Evolutionary conservation across 2,113 vertebrate species (phyloP).

Genomic region (Saccopteryx leptura): DNA sequence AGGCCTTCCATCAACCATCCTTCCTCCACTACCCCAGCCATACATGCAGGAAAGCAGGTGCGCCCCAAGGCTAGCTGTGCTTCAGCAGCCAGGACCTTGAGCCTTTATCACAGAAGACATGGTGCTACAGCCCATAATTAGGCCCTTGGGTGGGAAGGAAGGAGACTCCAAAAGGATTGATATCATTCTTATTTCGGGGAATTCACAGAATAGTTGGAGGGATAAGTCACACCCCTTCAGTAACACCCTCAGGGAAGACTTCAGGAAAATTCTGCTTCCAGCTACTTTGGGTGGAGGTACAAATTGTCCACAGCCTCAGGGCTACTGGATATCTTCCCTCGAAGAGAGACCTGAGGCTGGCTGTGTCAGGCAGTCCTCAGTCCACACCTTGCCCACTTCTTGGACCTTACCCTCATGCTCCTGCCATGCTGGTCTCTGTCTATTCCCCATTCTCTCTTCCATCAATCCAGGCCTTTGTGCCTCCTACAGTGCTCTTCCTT

Average conservation of each 20-base stretch:
- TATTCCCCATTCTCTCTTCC: not conserved
- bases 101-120: not conserved
- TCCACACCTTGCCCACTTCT: not conserved
- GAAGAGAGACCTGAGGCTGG: not conserved
- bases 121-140: not conserved
- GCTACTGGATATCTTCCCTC: not conserved
- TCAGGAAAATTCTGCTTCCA: not conserved
- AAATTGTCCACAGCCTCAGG: not conserved
- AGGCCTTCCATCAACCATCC: not conserved
- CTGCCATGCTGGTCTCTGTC: not conserved
- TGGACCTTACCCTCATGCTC: not conserved
- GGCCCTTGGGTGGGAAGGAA: not conserved
- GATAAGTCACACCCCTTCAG: not conserved
- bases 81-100: not conserved
- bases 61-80: not conserved
- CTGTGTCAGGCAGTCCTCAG: not conserved
- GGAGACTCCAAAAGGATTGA: not conserved
- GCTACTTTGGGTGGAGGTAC: not conserved
- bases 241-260: not conserved
- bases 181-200: not conserved
- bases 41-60: not conserved
- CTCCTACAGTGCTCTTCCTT: not conserved
- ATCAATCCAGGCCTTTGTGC: not conserved
- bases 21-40: too few species aligned
- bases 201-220: not conserved